Base-by-base conservation (phyloP, 92 coral and sea anemone genomes). In the Phenganax subtilis region DNA sequence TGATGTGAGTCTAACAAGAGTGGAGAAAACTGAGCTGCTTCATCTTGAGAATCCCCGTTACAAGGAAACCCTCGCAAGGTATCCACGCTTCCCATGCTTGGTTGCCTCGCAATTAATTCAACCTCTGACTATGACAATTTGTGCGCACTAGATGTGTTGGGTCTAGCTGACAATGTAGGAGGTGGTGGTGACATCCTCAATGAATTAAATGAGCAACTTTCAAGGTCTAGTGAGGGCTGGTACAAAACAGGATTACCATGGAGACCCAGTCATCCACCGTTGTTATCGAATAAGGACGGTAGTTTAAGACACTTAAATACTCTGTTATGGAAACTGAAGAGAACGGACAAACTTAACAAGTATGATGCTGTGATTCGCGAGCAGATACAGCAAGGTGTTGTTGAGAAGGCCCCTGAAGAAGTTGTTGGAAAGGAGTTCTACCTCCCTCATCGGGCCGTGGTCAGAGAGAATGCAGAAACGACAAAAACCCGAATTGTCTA, bases 311-410 rank as follows among this genome's bases (percentile, higher is more conserved):
- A 73, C 16, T 25, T 79, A 1, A 68, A 79, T 28, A 54, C 72
- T 44, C 58, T 79, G 51, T 20, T 31, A 0, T 73, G 83, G 44
- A 29, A 60, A 30, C 12, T 79, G 17, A 57, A 63, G 17, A 54
- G 73, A 12, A 30, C 68, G 3, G 51, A 62, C 57, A 55, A 60
- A 58, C 28, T 79, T 54, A 51, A 60, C 1, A 58, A 55, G 51
- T 79, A 79, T 79, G 72, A 79, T n/a, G 72, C 72, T 9, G 63
- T 79, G 57, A 79, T 79, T 6, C 52, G 57, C 37, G 10, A 79
- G 12, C 83, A 79, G 30, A 2, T 79, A 0, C 27, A 61, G 6
- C 44, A 44, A 29, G 83, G 83, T 12, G 62, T 79, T 17, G 83
- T 79, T 0, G 83, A 79, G 71, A 30, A 20, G 10, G 83, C 73